Evolutionary conservation across 2,113 vertebrate genomes (phyloP).

Genomic region (Anguilla rostrata): DNA sequence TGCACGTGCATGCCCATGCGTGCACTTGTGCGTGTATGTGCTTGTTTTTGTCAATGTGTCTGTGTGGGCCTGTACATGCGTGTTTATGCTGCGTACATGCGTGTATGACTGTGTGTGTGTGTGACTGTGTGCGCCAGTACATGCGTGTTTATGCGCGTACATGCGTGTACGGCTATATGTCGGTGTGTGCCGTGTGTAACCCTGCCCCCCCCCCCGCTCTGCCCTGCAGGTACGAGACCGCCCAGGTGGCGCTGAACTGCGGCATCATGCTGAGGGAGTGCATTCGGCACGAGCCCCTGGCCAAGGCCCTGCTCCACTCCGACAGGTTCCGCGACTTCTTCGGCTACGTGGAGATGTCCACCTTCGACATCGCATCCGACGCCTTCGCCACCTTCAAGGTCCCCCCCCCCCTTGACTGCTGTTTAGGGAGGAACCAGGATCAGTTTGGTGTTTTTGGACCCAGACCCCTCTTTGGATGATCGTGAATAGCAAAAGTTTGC

Average conservation of each 20-base stretch:
- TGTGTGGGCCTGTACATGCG: too few species aligned
- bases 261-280: conserved; percentile 97
- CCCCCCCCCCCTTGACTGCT: conserved; percentile 33
- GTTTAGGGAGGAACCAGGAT: background rate
- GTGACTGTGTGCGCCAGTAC: too few species aligned
- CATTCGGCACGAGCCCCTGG: conserved; percentile 91
- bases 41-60: background rate
- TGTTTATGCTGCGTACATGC: too few species aligned
- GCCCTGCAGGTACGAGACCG: conserved; percentile 83
- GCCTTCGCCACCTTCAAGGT: conserved; percentile 99
- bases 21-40: background rate
- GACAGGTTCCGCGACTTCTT: conserved; percentile 90
- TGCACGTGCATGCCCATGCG: too few species aligned
- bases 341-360: conserved; percentile 94
- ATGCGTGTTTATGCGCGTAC: too few species aligned
- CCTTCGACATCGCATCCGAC: conserved; percentile 97
- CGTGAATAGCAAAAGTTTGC: too few species aligned
- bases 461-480: too few species aligned
- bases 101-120: too few species aligned
- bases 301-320: conserved; percentile 87
- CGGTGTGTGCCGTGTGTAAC: background rate
- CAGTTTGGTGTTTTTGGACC: too few species aligned
- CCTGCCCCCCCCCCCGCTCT: background rate
- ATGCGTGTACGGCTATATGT: background rate
- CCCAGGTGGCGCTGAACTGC: conserved; percentile 89